Conservation (phyloP, 1,140 invertebrate species). For the Drosophila virilis region DNA sequence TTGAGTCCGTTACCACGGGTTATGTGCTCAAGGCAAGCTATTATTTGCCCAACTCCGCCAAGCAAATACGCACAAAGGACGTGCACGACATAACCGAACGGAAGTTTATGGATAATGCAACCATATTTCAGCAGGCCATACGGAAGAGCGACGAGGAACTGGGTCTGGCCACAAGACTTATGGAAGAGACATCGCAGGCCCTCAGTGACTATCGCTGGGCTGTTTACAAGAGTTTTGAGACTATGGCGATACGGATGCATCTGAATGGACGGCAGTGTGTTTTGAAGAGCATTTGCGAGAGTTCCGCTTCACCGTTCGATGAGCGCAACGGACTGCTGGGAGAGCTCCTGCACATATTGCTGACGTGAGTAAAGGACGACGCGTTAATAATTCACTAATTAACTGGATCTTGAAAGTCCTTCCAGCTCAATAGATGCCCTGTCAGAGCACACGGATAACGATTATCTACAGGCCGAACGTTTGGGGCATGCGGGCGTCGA, state of each 20-base stretch:
- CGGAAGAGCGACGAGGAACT: conserved; percentile 46
- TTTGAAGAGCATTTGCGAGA: conserved; percentile 90
- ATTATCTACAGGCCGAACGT: conserved; percentile 88
- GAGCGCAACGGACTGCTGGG: conserved; percentile 87
- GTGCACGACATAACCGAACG: conserved; percentile 39
- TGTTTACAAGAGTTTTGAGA: conserved; percentile 59
- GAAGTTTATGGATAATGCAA: conserved; percentile 38
- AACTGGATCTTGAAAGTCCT: conserved; percentile 84
- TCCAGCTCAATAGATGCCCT: conserved; percentile 87
- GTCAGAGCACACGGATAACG: conserved; percentile 87
- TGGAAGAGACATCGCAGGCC: conserved; percentile 14
- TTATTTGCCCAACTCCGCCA: conserved; percentile 57
- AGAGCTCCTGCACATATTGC: conserved; percentile 88
- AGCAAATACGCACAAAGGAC: conserved; percentile 55
- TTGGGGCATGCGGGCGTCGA: conserved; percentile 85
- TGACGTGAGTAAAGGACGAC: conserved; percentile 86
- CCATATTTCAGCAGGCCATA: conserved; percentile 53
- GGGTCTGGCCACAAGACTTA: conserved; percentile 8
- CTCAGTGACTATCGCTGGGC: conserved; percentile 66
- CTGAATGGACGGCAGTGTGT: conserved; percentile 88
- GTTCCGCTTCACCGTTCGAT: conserved; percentile 88
- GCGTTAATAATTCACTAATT: not conserved
- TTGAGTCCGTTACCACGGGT: conserved; percentile 68
- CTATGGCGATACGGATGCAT: conserved; percentile 85
- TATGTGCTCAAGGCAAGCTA: conserved; percentile 81